These are phyloP conservation scores for Eueides isabella DNA, from an alignment of 1,140 invertebrate genomes.

Conservation along the genomic window DNA sequence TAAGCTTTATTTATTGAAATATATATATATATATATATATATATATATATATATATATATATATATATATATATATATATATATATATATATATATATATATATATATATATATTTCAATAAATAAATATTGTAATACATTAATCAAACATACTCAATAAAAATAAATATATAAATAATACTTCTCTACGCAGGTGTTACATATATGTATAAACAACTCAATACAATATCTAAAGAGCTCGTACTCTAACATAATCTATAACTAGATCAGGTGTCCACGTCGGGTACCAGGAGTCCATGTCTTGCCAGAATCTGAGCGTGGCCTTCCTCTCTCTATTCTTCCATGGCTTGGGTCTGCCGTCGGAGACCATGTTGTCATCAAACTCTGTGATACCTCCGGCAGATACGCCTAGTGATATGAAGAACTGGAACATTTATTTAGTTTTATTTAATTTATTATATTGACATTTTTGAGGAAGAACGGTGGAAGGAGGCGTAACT, in stretches of 20 bases:
- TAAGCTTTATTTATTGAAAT: too few species aligned
- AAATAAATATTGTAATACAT: too few species aligned
- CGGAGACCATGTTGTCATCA: slow-evolving; percentile 37
- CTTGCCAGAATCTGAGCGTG: slow-evolving; percentile 41
- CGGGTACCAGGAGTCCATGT: slow-evolving; percentile 32
- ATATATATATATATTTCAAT: too few species aligned
- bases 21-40: too few species aligned
- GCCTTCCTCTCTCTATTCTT: slow-evolving; percentile 38
- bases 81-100: too few species aligned
- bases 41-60: too few species aligned
- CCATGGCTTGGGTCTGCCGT: slow-evolving; percentile 43
- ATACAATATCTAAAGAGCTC: slow-evolving; percentile 35
- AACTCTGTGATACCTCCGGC: slow-evolving; percentile 47
- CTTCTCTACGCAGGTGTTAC: too few species aligned
- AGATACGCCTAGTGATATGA: slow-evolving; percentile 42
- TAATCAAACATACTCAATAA: not conserved
- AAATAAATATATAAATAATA: not conserved
- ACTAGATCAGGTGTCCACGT: slow-evolving; percentile 42
- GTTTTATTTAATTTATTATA: too few species aligned
- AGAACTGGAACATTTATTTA: slow-evolving; percentile 39
- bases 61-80: too few species aligned
- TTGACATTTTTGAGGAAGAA: too few species aligned
- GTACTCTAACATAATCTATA: slow-evolving; percentile 45
- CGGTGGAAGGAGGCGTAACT: too few species aligned
- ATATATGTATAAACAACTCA: not conserved